phyloP scores from a whole-genome alignment of 1,140 invertebrate species.

The Aphaenogaster floridana region DNA sequence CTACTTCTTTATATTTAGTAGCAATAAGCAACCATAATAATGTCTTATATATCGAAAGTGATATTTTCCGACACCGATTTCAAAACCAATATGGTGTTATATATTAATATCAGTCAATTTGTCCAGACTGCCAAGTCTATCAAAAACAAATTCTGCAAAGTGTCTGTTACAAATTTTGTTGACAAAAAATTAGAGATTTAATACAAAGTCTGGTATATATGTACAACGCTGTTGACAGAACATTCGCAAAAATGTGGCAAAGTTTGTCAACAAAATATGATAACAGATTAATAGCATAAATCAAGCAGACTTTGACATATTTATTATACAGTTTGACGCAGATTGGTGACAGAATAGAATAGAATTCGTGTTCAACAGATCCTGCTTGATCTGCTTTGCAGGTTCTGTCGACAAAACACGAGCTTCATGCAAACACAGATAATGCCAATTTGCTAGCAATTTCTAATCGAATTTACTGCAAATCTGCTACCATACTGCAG shows the following conservation, averaged over 20 bases:
- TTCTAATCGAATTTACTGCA: neutral
- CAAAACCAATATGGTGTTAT: too few relatives aligned
- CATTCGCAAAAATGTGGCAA: neutral
- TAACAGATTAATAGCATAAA: neutral
- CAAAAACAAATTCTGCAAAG: too few relatives aligned
- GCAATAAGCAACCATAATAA: too few relatives aligned
- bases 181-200: too few relatives aligned
- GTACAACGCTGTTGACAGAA: neutral
- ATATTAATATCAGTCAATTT: too few relatives aligned
- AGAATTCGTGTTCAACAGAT: neutral
- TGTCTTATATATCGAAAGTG: too few relatives aligned
- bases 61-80: too few relatives aligned
- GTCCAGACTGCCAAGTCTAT: too few relatives aligned
- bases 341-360: neutral
- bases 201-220: too few relatives aligned
- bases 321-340: neutral
- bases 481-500: neutral
- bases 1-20: too few relatives aligned
- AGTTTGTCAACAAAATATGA: neutral
- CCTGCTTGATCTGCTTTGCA: neutral
- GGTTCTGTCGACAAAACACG: neutral
- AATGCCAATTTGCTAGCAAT: neutral
- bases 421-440: neutral
- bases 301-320: neutral
- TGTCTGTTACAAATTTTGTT: too few relatives aligned